phyloP scores from a whole-genome alignment of 2,797 vertebrate genomes.

The Darevskia mixta region DNA sequence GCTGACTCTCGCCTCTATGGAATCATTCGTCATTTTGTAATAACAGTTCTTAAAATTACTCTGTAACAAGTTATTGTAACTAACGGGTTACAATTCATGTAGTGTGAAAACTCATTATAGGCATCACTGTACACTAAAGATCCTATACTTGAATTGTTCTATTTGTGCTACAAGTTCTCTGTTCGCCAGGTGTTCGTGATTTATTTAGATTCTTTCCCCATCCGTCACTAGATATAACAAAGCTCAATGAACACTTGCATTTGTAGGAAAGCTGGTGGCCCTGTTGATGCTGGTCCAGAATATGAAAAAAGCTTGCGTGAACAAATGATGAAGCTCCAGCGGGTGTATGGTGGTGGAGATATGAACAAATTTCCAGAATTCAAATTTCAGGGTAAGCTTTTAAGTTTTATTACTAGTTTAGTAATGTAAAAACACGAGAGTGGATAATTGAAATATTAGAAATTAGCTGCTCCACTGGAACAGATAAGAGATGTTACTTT shows the following conservation, averaged over 20 bases:
- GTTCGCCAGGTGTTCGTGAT: background rate
- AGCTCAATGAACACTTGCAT: background rate
- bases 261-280: conserved; percentile 85
- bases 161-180: background rate
- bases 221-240: background rate
- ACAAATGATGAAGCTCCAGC: conserved; percentile 88
- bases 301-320: conserved; percentile 90
- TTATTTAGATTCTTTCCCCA: background rate
- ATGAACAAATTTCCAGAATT: conserved; percentile 90
- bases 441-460: background rate
- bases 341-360: conserved; percentile 91
- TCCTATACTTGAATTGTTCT: background rate
- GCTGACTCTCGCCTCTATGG: background rate
- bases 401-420: background rate
- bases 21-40: background rate
- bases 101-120: background rate
- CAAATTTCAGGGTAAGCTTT: conserved; percentile 88
- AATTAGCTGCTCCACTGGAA: too few species aligned
- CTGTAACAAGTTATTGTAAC: background rate
- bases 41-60: background rate
- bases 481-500: too few species aligned
- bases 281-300: conserved; percentile 85
- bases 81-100: background rate
- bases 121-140: background rate
- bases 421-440: background rate